Evolutionary conservation across 2,113 vertebrate species (phyloP), one percentile per base, ranked within the genome.

Genomic region (Tragelaphus strepsiceros): DNA sequence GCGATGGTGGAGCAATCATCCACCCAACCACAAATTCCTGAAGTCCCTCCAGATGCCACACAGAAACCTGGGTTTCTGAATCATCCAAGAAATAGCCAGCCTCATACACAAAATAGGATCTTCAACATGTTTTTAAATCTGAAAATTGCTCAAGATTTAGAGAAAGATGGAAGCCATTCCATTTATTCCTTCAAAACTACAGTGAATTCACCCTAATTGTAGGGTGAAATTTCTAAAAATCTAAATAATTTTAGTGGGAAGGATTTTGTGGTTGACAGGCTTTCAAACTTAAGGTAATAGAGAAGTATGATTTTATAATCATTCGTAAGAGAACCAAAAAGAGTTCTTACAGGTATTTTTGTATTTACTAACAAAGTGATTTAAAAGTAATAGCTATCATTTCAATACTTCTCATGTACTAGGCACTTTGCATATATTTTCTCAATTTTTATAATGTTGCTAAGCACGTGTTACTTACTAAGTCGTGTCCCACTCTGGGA

Each of bases 81-180:
- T 88, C 88, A 92, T 71, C 77, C 35, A 88, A 96, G 80, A 28
- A 82, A 86, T 30, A 43, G 35, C 46, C 61, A 90, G 49, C 78
- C 30, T 32, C 51, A 56, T 28, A 62, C 64, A 93, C 46, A 86
- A 91, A 89, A 91, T 35, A 84, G 51, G 43, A 81, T 84, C 84
- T 51, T 85, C 43, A 88, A 35, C 49, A 43, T 92, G 39, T 71
- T 88, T 85, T 88, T 62, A 90, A 87, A 92, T 81, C 39, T 88
- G 82, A 96, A 91, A 95, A 88, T 94, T 88, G 21, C 28, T 92
- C 88, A 67, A 51, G 39, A 32, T 56, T 92, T 91, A 91, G 78
- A 95, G 51, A 11, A 95, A 90, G 80, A 77, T 91, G 56, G 61
- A 58, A 82, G 26, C 19, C 91, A 58, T 80, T 84, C 81, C 30